Conservation (phyloP, 2,888 invertebrate species). For the Agrilus mali region DNA sequence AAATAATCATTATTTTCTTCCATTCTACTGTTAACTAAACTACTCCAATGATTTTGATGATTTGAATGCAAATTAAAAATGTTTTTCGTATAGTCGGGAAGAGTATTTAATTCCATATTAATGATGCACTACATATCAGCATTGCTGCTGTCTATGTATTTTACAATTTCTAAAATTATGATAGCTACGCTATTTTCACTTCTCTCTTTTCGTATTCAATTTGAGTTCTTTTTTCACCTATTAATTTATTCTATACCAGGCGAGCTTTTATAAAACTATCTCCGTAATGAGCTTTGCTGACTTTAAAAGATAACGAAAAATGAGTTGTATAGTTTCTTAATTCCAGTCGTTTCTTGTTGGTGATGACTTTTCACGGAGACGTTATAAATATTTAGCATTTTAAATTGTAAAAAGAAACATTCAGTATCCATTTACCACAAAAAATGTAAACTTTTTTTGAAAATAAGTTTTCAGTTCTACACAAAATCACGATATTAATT, state of each 20-base stretch:
- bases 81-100: slow-evolving; percentile 28
- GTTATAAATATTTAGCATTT: slow-evolving; percentile 62
- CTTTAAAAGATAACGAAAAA: slow-evolving; percentile 78
- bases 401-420: slow-evolving; percentile 28
- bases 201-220: too few species aligned
- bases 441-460: slow-evolving; percentile 13
- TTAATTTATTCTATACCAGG: too few species aligned
- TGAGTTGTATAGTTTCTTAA: slow-evolving; percentile 77
- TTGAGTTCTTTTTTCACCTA: too few species aligned
- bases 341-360: slow-evolving; percentile 72
- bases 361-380: slow-evolving; percentile 68
- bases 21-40: slow-evolving; percentile 24
- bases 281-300: slow-evolving; percentile 4
- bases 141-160: too few species aligned
- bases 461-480: background rate
- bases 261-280: too few species aligned
- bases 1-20: slow-evolving; percentile 32
- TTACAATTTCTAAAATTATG: too few species aligned
- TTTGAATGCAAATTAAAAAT: slow-evolving; percentile 16
- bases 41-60: slow-evolving; percentile 27
- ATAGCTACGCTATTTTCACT: too few species aligned
- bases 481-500: too few species aligned
- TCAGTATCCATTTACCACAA: slow-evolving; percentile 35
- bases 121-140: background rate
- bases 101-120: slow-evolving; percentile 28